Base-by-base conservation (phyloP, 1,140 invertebrate species). In the Drosophila leontia region DNA sequence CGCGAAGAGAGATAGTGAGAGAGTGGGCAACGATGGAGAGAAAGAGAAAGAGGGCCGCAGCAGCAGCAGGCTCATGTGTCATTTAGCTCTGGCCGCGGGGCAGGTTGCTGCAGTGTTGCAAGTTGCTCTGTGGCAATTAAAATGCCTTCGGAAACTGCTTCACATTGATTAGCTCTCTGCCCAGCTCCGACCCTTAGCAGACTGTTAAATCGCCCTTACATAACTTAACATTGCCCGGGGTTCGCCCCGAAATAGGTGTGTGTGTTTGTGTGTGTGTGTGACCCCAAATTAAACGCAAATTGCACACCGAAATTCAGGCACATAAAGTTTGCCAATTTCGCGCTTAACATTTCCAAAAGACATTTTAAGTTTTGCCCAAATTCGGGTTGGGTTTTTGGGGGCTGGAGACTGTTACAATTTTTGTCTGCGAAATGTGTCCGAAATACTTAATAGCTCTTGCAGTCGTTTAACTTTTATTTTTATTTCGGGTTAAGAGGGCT, bases 201-300 rank as follows among this genome's bases (percentile, higher is more conserved):
- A 50, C 44, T 48, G 12, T 51, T 65, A 53, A 67, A 45, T 39
- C 29, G 44, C 13, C 45, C 72, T 72, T 84, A 67, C 80, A 83
- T 65, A 80, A 77, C 67, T 58, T 61, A 41, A 59, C 78, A 63
- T 57, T 72, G 70, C 70, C 70, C 37, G 67, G 68, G 70, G 70
- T 72, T 50, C 61, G 59, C 58, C 44, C 72, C 35, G 29, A 65
- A 75, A 55, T 55, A 23, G 13, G 51, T 55, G 34, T 55, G 12
- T 37, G 32, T 5, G 11, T 37, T n/a, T n/a, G n/a, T n/a, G 48
- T 17, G 11, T 67, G 55, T 58, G 51, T 74, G 58, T 79, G 83
- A 88, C 84, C 83, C 71, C 76, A 86, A 86, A 86, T 80, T 88
- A 88, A 83, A 88, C 80, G 51, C 62, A 83, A 86, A 78, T 84